Conservation (phyloP, 2,113 vertebrate genomes). For the Megaceryle maxima region DNA sequence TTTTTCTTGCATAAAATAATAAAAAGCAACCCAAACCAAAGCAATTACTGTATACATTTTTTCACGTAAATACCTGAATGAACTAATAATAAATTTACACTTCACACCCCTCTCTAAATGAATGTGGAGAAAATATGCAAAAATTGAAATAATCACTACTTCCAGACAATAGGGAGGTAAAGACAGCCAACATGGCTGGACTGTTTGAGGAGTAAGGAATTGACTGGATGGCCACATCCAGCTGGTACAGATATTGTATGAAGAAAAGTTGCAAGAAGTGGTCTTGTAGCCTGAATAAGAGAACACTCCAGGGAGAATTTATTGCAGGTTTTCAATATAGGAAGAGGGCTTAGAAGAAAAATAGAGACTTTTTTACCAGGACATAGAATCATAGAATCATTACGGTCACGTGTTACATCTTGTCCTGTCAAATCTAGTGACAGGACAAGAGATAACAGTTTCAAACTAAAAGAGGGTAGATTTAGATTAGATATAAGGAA, state of each 20-base stretch:
- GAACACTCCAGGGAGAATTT: neutral
- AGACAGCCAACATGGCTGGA: neutral
- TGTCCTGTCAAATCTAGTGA: neutral
- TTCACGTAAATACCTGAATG: neutral
- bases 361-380: neutral
- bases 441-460: neutral
- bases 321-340: neutral
- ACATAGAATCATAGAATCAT: no score
- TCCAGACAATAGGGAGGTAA: neutral
- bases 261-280: neutral
- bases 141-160: neutral
- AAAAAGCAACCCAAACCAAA: neutral
- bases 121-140: neutral
- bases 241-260: neutral
- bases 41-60: neutral
- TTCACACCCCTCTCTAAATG: neutral
- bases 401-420: no score
- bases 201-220: rapidly evolving
- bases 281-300: neutral
- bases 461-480: neutral
- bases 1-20: neutral
- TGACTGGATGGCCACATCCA: neutral
- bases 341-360: neutral
- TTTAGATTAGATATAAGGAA: neutral
- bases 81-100: neutral